Evolutionary conservation across 2,888 invertebrate genomes (phyloP), one percentile per base, ranked within the genome.

Genomic region (Drosophila melanosoma): DNA sequence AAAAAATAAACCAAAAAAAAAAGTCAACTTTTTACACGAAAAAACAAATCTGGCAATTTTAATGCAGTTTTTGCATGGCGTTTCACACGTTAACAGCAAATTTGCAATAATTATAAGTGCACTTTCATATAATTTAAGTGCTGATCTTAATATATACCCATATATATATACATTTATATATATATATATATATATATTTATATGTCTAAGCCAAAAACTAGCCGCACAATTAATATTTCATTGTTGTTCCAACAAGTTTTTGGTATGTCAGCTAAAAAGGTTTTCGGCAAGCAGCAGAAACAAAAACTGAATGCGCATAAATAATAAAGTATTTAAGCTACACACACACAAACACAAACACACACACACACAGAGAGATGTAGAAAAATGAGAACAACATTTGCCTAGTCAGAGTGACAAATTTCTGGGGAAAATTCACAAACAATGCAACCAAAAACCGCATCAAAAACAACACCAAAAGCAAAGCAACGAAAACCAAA

Each of bases 261-360:
- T 78, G 70, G 76, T 78, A 76, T 75, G 82, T 86, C 83, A 88
- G 83, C 87, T 71, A 53, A 76, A 83, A 84, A 74, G 79, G 69
- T 84, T 69, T 68, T 69, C 40, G 52, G 35, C 52, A 45, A 49
- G 32, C 15, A 62, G 15, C 2, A 58, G 42, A 23, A 70, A 54
- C 56, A 65, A 64, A 53, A 81, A 71, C 69, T 62, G 67, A 76
- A 33, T 58, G 58, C 80, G 81, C 87, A 88, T 88, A 86, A 84
- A 86, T 88, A 86, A 82, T 79, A 79, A 86, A 84, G 75, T 71
- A 86, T 86, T 86, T 79, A 67, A 77, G 73, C 72, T 57, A 58
- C 53, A 45, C 29, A 20, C 26, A 29, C 45, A 45, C 33, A 36
- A 12, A 29, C 54, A 26, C 20, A n/a, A 15, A 35, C 17, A 40